Percentiles rank a stretch among this genome's conserved stretches.
These are phyloP conservation scores for Congeria kusceri DNA, from an alignment of 2,888 invertebrate genomes.

Conservation along the genomic window DNA sequence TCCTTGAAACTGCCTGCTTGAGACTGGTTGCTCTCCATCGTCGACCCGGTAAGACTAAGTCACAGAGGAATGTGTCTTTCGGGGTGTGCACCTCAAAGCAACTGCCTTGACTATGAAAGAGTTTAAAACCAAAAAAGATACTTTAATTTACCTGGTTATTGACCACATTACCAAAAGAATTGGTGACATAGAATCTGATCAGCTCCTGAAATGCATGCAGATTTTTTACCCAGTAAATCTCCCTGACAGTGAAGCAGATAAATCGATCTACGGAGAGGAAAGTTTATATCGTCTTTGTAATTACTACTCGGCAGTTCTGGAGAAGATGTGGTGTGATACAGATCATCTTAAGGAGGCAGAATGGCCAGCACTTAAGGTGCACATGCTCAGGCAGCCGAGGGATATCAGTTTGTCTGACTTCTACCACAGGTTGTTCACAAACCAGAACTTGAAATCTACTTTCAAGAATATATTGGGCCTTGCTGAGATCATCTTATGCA, in stretches of 20 bases:
- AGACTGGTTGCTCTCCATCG: conserved; percentile 42
- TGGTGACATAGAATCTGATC: conserved; percentile 43
- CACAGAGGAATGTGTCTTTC: conserved; percentile 20
- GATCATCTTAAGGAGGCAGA: conserved; percentile 24
- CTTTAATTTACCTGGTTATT: conserved; percentile 37
- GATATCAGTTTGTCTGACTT: conserved; percentile 8
- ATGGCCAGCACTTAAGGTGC: conserved; percentile 40
- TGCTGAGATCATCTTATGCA: conserved; percentile 48
- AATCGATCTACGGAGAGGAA: conserved; percentile 19
- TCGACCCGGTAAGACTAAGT: conserved; percentile 32
- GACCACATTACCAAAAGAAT: conserved; percentile 41
- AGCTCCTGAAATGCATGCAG: conserved; percentile 50
- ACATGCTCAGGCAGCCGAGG: conserved; percentile 29
- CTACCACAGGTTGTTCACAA: conserved; percentile 30
- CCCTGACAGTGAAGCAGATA: conserved; percentile 29
- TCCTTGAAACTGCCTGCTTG: conserved; percentile 53
- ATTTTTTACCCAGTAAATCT: conserved; percentile 55
- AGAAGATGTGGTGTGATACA: conserved; percentile 33
- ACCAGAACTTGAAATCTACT: conserved; percentile 15
- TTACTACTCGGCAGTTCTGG: conserved; percentile 24
- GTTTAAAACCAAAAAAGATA: conserved; percentile 14
- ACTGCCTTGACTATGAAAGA: conserved; percentile 29
- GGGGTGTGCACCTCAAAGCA: conserved; percentile 25
- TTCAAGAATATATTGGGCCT: conserved; percentile 35
- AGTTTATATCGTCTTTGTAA: conserved; percentile 30